These are phyloP conservation scores for Dolichomitus sp. DNA, from an alignment of 2,888 invertebrate species.

Conservation along the genomic window DNA sequence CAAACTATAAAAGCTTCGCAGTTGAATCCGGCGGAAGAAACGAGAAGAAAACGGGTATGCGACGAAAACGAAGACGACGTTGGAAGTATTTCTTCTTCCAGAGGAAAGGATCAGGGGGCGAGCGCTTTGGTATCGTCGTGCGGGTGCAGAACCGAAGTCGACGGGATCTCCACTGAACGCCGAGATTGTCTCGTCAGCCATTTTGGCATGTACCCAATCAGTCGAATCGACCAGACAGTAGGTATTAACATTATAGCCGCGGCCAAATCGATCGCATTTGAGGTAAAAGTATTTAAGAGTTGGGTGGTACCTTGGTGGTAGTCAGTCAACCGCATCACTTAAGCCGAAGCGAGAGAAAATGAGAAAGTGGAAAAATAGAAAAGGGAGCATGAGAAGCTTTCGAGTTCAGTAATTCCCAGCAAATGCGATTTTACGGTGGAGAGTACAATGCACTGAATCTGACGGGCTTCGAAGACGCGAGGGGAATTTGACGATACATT, in stretches of 20 bases:
- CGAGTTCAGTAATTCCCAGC: slow-evolving; percentile 58
- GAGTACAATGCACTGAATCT: slow-evolving; percentile 50
- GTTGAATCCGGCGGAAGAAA: slow-evolving; percentile 28
- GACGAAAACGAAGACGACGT: slow-evolving; percentile 30
- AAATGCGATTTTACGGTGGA: slow-evolving; percentile 65
- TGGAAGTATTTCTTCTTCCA: slow-evolving; percentile 52
- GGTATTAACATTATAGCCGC: slow-evolving; percentile 63
- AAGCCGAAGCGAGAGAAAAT: slow-evolving; percentile 62
- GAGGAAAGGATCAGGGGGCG: slow-evolving; percentile 31
- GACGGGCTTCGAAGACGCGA: slow-evolving; percentile 15
- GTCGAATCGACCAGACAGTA: slow-evolving; percentile 54
- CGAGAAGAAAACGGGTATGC: slow-evolving; percentile 38
- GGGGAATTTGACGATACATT: slow-evolving; percentile 51
- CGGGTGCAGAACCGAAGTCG: slow-evolving; percentile 25
- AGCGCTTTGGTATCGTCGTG: slow-evolving; percentile 37
- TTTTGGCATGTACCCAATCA: slow-evolving; percentile 68
- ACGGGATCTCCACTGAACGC: slow-evolving; percentile 44
- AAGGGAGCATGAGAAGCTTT: slow-evolving; percentile 41
- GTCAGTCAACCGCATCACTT: slow-evolving; percentile 64
- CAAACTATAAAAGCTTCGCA: slow-evolving; percentile 51
- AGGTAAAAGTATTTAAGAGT: slow-evolving; percentile 66
- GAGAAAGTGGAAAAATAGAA: slow-evolving; percentile 30
- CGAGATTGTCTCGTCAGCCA: slow-evolving; percentile 59
- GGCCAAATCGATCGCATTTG: slow-evolving; percentile 64
- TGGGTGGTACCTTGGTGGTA: slow-evolving; percentile 35